Base-by-base conservation (phyloP, 2,888 invertebrate genomes). In the Formica aserva region DNA sequence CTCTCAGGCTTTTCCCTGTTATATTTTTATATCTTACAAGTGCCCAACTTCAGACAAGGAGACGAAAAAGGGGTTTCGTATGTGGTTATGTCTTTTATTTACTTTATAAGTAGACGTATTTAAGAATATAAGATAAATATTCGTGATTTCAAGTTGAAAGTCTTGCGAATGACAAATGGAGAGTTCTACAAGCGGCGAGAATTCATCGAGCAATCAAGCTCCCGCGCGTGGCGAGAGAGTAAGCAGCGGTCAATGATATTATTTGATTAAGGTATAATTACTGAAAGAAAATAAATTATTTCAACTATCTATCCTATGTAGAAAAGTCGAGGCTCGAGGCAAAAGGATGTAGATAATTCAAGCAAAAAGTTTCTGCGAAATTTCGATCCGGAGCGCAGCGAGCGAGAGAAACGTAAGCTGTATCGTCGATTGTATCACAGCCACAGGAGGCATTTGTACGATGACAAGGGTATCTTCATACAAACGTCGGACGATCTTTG, bases 311-410 rank as follows among this genome's bases (percentile, higher is more conserved):
- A 2, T n/a, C 65, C 65, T 35, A 35, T 35, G 2, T 26, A 91
- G 92, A 91, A 87, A 72, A 87, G 91, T 0, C 90, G 94, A 65
- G 92, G 92, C 5, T 78, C 92, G 0, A 88, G 91, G 48, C 91
- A 90, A 5, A 89, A 85, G 72, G 92, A 71, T 0, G 91, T 91
- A 0, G 94, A 94, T 76, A 92, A 80, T 9, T 90, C 92, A 8
- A 92, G 94, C 0, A 93, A 91, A 75, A 94, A 94, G 45, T 94
- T 94, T 41, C 86, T 94, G 1, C 87, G 92, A 26, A 93, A 97
- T 93, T 97, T 97, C 92, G 97, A 98, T 94, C 98, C 98, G 0
- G 97, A 98, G 94, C 97, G 96, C 85, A 98, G 98, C 87, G 96
- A 96, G 65, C 95, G 98, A 67, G 97, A 98, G 95, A 96, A 97